Evolutionary conservation across 2,888 invertebrate species (phyloP).

Genomic region (Aphrophora alni): DNA sequence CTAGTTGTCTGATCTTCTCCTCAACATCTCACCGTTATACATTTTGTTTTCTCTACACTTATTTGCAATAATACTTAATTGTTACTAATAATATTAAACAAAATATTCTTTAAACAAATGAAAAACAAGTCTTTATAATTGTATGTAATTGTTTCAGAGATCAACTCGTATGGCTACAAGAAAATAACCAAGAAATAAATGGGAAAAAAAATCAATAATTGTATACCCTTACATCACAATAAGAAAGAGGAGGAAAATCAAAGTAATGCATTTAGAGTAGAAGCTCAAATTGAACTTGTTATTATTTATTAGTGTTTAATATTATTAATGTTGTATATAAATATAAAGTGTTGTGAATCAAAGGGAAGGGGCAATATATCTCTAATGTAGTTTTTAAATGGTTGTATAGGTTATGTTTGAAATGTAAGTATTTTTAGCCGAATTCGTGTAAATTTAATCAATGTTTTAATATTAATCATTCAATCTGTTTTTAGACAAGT

Average conservation of each 20-base stretch:
- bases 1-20: too few relatives aligned
- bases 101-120: too few relatives aligned
- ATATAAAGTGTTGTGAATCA: background rate
- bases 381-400: background rate
- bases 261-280: background rate
- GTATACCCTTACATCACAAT: background rate
- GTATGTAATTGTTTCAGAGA: conserved; percentile 47
- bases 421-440: background rate
- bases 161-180: conserved; percentile 50
- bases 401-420: background rate
- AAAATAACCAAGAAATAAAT: conserved; percentile 37
- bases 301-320: background rate
- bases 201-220: background rate
- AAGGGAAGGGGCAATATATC: background rate
- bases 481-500: too few relatives aligned
- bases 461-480: too few relatives aligned
- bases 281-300: background rate
- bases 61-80: too few relatives aligned
- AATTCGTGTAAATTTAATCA: background rate
- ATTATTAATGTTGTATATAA: background rate
- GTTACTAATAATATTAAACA: too few relatives aligned
- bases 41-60: too few relatives aligned
- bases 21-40: too few relatives aligned
- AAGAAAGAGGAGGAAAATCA: background rate
- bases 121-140: too few relatives aligned